phyloP scores from a whole-genome alignment of 2,113 vertebrate genomes.

The Etia nguti region DNA sequence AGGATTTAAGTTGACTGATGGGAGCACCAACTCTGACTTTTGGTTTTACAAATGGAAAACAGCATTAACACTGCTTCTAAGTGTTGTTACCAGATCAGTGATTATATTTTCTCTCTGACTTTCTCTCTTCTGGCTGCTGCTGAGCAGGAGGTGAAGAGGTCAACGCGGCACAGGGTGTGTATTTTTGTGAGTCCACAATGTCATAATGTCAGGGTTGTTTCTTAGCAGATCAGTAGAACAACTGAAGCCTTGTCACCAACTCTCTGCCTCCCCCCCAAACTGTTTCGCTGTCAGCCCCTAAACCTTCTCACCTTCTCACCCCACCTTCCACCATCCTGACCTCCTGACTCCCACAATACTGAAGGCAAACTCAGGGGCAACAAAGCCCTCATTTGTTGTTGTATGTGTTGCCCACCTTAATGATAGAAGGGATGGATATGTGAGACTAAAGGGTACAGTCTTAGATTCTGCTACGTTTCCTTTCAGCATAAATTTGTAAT shows the following conservation, averaged over 20 bases:
- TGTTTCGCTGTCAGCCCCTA: constrained; percentile 32
- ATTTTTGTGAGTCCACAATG: constrained; percentile 37
- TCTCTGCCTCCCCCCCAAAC: neutral
- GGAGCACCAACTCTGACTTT: neutral
- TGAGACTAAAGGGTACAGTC: neutral
- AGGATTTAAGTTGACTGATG: neutral
- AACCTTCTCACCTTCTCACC: constrained; percentile 55
- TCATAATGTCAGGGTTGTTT: constrained; percentile 64
- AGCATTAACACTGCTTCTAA: neutral
- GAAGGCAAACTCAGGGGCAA: constrained; percentile 56
- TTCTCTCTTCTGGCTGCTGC: neutral
- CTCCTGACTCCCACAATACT: constrained; percentile 60
- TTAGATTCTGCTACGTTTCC: neutral
- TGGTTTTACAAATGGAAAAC: neutral
- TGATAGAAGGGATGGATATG: neutral
- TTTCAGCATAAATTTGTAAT: neutral
- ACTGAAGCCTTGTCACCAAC: constrained; percentile 59
- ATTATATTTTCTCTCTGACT: neutral
- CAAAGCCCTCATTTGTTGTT: constrained; percentile 69
- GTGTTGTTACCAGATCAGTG: neutral
- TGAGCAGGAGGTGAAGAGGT: constrained; percentile 26
- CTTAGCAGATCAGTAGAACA: constrained; percentile 53
- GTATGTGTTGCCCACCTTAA: constrained; percentile 8
- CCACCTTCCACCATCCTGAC: constrained; percentile 65
- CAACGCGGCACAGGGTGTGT: constrained; percentile 9